Base-by-base conservation (phyloP, 2,797 vertebrate genomes). In the Cygnus olor region DNA sequence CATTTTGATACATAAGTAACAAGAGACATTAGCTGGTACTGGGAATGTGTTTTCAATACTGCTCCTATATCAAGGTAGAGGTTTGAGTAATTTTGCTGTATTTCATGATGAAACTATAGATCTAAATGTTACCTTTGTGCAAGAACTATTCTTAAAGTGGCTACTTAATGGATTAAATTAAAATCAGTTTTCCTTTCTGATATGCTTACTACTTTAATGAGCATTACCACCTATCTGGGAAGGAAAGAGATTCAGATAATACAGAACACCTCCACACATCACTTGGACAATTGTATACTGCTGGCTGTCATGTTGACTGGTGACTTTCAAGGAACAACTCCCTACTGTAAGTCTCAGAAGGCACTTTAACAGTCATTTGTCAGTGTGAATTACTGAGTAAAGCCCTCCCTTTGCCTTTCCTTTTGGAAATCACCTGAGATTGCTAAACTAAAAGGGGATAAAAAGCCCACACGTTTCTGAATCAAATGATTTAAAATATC, bases 301-400 rank as follows among this genome's bases (percentile, higher is more conserved):
- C 94, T 91, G 95, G 56, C 84, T 95, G 92, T 92, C 91, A 60
- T 7, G 57, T 61, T 95, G 70, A 70, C 53, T 88, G 73, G 85
- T 85, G 95, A 80, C 77, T 97, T 95, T 89, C 85, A 87, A 85
- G 66, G 85, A 96, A 53, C 45, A 85, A 10, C 68, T 95, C 86
- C 49, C 45, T 79, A 15, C 61, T 85, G 82, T 61, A 96, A 77
- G 93, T 94, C 94, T 94, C 88, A 89, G 78, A 96, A 96, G 85
- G 92, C 88, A 86, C 92, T 95, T 91, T 78, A 94, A 74, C 83
- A 96, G 83, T 82, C 64, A 78, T 90, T 95, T 97, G 93, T 95
- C 91, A 10, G 74, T 82, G 71, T 86, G 96, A 97, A 93, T 95
- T 94, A 95, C 60, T 38, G 78, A 96, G 80, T 91, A 89, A 93